Evolutionary conservation across 2,797 vertebrate species (phyloP).

Genomic region (Xerus rutilus): DNA sequence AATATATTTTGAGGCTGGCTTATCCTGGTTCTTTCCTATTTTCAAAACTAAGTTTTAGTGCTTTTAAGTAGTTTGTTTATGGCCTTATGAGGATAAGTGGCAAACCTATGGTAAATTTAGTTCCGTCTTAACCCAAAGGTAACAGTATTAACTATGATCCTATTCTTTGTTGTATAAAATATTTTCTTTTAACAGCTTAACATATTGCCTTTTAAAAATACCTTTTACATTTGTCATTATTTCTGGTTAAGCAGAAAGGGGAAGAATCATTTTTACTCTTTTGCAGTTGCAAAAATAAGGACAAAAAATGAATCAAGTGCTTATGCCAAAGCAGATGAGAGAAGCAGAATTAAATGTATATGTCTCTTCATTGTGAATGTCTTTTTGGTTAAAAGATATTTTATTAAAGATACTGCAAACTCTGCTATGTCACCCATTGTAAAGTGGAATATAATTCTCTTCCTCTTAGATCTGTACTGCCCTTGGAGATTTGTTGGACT

Average conservation of each 20-base stretch:
- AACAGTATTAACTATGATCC: neutral
- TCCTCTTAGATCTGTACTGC: neutral
- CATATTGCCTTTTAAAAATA: neutral
- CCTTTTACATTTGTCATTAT: neutral
- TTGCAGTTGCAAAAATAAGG: neutral
- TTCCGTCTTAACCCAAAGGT: neutral
- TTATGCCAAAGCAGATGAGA: neutral
- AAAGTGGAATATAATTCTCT: neutral
- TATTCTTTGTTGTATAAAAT: neutral
- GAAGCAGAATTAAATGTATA: neutral
- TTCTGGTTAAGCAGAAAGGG: neutral
- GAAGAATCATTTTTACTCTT: neutral
- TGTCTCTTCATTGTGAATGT: neutral
- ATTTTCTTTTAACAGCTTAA: slow-evolving; percentile 7
- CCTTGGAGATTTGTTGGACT: neutral
- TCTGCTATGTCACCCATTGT: neutral
- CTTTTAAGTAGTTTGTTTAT: neutral
- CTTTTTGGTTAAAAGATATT: neutral
- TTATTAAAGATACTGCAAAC: neutral
- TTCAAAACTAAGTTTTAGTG: neutral
- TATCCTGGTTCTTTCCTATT: neutral
- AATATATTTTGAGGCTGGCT: neutral
- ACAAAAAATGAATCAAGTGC: neutral
- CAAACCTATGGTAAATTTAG: slow-evolving; percentile 3
- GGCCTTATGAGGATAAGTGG: neutral